Evolutionary conservation across 2,797 vertebrate genomes (phyloP), one percentile per base, ranked within the genome.

Genomic region (Scolopax rusticola): DNA sequence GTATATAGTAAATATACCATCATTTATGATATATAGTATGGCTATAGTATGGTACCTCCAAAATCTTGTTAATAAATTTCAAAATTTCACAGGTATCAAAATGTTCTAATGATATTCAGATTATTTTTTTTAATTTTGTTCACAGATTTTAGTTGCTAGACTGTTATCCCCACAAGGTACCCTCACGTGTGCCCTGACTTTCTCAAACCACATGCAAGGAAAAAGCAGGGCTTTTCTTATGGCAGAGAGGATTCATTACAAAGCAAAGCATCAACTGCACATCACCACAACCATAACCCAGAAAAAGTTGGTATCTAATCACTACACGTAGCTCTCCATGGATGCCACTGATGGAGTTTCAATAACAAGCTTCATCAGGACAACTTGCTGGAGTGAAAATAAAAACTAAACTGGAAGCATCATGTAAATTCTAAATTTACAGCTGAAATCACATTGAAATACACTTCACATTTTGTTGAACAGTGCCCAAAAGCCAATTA

Each of bases 361-460:
- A 93, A 48, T 70, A 75, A 81, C 28, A 60, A 86, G 27, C 61
- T 54, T 93, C 60, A 93, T 87, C 69, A 47, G 69, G 95, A 89
- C 2, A 4, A 75, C 41, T 70, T 65, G 68, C 84, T 94, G 84
- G 68, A 95, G 65, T 63, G 75, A 83, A 92, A 95, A 95, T 40
- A 85, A 36, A 94, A 92, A 87, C 88, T 74, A 27, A 92, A 63
- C 48, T 61, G 60, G 53, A 95, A 87, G 20, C 3, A 9, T 67
- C 27, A 68, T 41, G 85, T 68, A 78, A 47, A 80, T 70, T 78
- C 84, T 83, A 65, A 64, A 95, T 89, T 93, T 89, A 45, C 28
- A 89, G 59, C 78, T 15, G 32, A 65, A 87, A 40, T 11, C 54
- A 64, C 30, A 61, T 28, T 70, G 60, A 96, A 95, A 93, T n/a